Conservation (phyloP, 2,113 vertebrate genomes). For the Malaclemys terrapin region DNA sequence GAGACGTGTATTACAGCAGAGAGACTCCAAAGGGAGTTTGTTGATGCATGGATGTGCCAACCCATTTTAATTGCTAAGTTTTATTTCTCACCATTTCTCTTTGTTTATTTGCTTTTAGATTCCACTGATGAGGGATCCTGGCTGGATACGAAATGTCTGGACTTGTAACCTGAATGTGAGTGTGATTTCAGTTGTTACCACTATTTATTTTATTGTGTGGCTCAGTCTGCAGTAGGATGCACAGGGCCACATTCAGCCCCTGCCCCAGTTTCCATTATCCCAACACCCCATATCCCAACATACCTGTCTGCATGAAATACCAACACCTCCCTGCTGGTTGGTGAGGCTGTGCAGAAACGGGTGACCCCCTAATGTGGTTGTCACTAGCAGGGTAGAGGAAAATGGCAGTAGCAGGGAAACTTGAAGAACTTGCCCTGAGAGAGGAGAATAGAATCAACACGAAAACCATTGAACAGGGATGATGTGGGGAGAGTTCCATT, state of each 20-base stretch:
- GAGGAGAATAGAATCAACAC: background rate
- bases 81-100: background rate
- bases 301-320: background rate
- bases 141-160: slow-evolving; percentile 83
- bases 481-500: background rate
- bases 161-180: slow-evolving; percentile 80
- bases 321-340: background rate
- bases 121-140: slow-evolving; percentile 80
- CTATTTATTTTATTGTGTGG: slow-evolving; percentile 3
- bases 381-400: background rate
- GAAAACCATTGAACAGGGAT: background rate
- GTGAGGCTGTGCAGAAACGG: background rate
- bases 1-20: background rate
- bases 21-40: background rate
- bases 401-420: background rate
- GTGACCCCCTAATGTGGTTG: background rate
- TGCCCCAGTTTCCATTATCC: background rate
- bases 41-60: background rate
- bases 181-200: slow-evolving; percentile 7
- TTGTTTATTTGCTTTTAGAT: slow-evolving; percentile 75
- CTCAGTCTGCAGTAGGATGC: background rate
- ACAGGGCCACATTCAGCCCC: background rate
- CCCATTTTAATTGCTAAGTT: background rate
- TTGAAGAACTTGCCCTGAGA: background rate
- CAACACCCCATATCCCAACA: background rate